Evolutionary conservation across 2,113 vertebrate genomes (phyloP).

Genomic region (Panurus biarmicus): DNA sequence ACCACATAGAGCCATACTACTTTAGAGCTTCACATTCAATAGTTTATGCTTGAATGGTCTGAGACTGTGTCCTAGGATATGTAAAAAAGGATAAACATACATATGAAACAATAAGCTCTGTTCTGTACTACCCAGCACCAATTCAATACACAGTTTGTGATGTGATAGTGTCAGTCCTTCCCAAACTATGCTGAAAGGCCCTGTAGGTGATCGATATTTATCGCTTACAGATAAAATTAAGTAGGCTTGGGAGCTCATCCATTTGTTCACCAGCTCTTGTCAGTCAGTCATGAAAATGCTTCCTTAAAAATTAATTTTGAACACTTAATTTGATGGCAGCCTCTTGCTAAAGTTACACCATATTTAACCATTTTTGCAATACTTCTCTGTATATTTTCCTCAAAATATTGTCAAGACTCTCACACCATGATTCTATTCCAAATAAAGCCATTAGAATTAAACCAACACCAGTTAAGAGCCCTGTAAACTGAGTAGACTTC

Average conservation of each 20-base stretch:
- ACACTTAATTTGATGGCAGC: neutral
- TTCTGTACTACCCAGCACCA: neutral
- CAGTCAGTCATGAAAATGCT: neutral
- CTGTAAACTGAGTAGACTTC: neutral
- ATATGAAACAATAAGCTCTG: neutral
- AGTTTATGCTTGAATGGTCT: neutral
- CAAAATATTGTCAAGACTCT: neutral
- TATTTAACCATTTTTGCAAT: neutral
- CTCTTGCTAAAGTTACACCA: neutral
- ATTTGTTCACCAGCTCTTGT: neutral
- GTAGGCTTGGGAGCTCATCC: neutral
- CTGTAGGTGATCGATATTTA: neutral
- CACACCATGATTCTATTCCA: neutral
- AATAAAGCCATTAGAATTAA: neutral
- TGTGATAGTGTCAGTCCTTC: neutral
- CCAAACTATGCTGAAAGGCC: neutral
- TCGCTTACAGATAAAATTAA: neutral
- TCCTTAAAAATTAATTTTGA: neutral
- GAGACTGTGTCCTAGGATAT: neutral
- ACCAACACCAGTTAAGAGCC: neutral
- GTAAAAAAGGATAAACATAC: neutral
- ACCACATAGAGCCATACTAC: neutral
- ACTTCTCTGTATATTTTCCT: neutral
- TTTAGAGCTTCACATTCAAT: neutral
- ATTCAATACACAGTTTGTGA: neutral